These are phyloP conservation scores for Sturmia bella DNA, from an alignment of 2,888 invertebrate genomes.

Conservation along the genomic window DNA sequence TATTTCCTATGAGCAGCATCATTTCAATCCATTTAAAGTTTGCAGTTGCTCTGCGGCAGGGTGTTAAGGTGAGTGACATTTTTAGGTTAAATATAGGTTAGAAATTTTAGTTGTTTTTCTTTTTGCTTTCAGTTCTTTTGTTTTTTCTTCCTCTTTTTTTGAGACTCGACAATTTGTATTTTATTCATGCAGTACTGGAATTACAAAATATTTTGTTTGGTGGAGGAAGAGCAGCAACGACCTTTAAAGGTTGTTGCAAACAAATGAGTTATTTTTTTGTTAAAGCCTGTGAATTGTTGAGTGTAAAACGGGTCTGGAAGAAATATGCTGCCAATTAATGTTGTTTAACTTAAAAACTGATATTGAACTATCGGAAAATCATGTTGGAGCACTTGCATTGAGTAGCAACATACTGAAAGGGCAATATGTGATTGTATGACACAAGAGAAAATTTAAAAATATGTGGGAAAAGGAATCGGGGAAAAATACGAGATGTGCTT, in stretches of 20 bases:
- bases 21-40: conserved; percentile 32
- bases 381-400: not conserved
- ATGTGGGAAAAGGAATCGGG: no score
- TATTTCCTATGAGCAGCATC: conserved; percentile 30
- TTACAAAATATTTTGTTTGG: conserved; percentile 7
- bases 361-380: conserved; percentile 6
- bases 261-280: conserved; percentile 22
- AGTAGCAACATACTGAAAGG: not conserved
- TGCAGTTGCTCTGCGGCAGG: conserved; percentile 38
- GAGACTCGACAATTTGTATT: conserved; percentile 44
- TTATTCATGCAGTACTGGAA: conserved; percentile 33
- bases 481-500: no score
- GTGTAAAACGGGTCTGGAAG: not conserved
- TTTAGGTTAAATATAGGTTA: conserved; percentile 70
- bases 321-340: not conserved
- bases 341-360: conserved; percentile 5
- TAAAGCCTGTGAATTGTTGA: not conserved
- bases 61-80: conserved; percentile 69
- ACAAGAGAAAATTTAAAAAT: no score
- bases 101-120: conserved; percentile 36
- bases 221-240: conserved; percentile 43
- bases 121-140: not conserved
- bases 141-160: no score
- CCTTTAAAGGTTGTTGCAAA: conserved; percentile 65
- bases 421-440: not conserved